phyloP scores from a whole-genome alignment of 2,113 vertebrate species.

The Urocynchramus pylzowi region DNA sequence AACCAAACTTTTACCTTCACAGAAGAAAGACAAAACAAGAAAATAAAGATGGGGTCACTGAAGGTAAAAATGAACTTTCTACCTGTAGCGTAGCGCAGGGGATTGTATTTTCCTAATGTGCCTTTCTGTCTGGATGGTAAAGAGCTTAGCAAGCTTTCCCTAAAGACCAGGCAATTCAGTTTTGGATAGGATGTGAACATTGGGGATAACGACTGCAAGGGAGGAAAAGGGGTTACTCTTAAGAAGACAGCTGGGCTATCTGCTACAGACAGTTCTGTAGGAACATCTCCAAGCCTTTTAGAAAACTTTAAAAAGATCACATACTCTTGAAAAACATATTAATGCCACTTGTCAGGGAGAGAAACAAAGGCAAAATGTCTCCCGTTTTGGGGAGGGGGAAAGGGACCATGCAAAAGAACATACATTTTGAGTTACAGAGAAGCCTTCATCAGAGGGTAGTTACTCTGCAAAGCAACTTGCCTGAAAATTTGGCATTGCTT shows the following conservation, averaged over 20 bases:
- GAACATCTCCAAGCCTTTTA: not conserved
- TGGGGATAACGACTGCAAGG: not conserved
- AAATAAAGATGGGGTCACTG: not conserved
- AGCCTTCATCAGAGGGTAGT: not conserved
- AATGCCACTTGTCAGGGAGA: not conserved
- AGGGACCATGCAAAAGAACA: not conserved
- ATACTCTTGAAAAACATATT: not conserved
- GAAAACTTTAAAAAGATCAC: not conserved
- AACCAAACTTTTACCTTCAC: slow-evolving; percentile 97
- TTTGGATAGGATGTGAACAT: not conserved
- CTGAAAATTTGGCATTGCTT: not conserved
- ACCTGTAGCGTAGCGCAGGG: not conserved
- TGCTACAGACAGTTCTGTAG: not conserved
- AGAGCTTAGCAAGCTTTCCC: not conserved
- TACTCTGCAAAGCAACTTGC: not conserved
- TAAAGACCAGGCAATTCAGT: not conserved
- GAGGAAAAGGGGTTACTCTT: not conserved
- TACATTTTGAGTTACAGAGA: not conserved
- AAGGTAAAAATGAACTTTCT: not conserved
- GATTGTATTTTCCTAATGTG: not conserved
- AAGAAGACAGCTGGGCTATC: not conserved
- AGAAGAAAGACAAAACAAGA: not conserved
- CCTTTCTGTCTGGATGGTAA: not conserved
- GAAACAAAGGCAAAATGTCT: not conserved
- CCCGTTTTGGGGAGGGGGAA: too few species aligned